phyloP scores from a whole-genome alignment of 1,140 invertebrate genomes.

The Drosophila nigromelanica region DNA sequence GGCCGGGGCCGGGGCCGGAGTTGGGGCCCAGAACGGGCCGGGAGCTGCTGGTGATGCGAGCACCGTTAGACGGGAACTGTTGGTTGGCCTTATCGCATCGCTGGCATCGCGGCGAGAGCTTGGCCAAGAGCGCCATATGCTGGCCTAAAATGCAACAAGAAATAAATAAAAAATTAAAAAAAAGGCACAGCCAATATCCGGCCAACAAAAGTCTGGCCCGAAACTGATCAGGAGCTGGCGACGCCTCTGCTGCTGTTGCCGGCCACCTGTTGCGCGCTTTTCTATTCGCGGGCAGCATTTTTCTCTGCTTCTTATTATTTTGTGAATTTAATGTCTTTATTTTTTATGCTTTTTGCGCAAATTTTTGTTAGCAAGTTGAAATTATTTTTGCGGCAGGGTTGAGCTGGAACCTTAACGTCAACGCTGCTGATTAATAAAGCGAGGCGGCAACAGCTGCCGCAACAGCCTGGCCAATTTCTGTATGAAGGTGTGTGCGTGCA shows the following conservation, averaged over 20 bases:
- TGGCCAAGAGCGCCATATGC: slow-evolving; percentile 44
- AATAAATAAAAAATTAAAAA: neutral
- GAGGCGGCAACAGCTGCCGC: slow-evolving; percentile 30
- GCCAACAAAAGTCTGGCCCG: slow-evolving; percentile 11
- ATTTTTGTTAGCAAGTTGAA: slow-evolving; percentile 10
- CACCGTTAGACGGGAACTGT: slow-evolving; percentile 43
- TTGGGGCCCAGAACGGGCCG: neutral
- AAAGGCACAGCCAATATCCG: slow-evolving; percentile 48
- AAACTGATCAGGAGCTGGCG: slow-evolving; percentile 15
- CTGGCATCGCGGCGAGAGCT: slow-evolving; percentile 37
- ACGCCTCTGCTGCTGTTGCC: slow-evolving; percentile 21
- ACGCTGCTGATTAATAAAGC: slow-evolving; percentile 67
- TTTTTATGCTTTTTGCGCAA: slow-evolving; percentile 18
- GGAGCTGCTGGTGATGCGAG: neutral
- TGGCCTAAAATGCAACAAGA: slow-evolving; percentile 24
- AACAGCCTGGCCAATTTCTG: slow-evolving; percentile 56
- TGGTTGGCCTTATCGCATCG: slow-evolving; percentile 47
- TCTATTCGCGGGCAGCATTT: slow-evolving; percentile 61
- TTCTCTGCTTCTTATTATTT: neutral
- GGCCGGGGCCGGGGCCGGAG: slow-evolving; percentile 1
- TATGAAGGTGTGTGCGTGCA: neutral
- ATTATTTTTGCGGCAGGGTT: slow-evolving; percentile 25
- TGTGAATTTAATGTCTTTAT: slow-evolving; percentile 72
- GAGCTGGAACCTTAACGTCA: slow-evolving; percentile 21
- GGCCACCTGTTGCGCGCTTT: slow-evolving; percentile 68